A percentile compares a stretch with the other conserved stretches of the same genome.
phyloP scores from a whole-genome alignment of 2,888 invertebrate species.

The Drosophila kambysellisi region DNA sequence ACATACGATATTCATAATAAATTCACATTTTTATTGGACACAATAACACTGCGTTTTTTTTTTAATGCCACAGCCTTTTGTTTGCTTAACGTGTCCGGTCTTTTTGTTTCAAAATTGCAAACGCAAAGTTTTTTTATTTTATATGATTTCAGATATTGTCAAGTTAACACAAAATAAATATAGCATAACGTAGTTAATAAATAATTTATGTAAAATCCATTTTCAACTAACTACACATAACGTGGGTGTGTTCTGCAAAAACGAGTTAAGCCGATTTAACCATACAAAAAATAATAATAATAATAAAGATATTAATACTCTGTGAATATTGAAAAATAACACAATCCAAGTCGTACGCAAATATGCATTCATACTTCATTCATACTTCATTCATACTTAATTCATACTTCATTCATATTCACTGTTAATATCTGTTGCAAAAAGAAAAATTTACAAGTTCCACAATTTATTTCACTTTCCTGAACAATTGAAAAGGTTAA shows the following conservation, averaged over 20 bases:
- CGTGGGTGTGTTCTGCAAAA: background rate
- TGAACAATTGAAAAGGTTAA: constrained; percentile 15
- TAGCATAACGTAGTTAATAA: background rate
- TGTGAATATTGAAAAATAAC: constrained; percentile 10
- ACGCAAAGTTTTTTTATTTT: background rate
- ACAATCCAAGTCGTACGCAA: constrained; percentile 17
- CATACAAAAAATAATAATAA: constrained; percentile 18
- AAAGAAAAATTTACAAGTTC: constrained; percentile 6
- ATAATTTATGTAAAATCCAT: constrained; percentile 5
- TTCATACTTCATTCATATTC: background rate
- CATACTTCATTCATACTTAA: constrained; percentile 2
- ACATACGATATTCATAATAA: constrained; percentile 50
- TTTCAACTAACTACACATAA: constrained; percentile 4
- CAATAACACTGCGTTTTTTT: constrained; percentile 18
- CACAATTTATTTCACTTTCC: constrained; percentile 16
- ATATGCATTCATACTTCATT: constrained; percentile 22
- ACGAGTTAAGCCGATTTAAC: constrained; percentile 21
- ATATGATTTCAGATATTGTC: background rate
- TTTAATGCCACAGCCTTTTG: constrained; percentile 12
- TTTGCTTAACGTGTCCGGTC: constrained; percentile 32
- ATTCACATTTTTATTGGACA: constrained; percentile 37
- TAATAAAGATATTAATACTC: background rate
- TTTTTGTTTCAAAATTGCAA: constrained; percentile 63
- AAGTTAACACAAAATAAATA: background rate
- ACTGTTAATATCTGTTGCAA: constrained; percentile 19